Conservation (phyloP, 1,140 invertebrate species). For the Ceratosolen fusciceps region DNA sequence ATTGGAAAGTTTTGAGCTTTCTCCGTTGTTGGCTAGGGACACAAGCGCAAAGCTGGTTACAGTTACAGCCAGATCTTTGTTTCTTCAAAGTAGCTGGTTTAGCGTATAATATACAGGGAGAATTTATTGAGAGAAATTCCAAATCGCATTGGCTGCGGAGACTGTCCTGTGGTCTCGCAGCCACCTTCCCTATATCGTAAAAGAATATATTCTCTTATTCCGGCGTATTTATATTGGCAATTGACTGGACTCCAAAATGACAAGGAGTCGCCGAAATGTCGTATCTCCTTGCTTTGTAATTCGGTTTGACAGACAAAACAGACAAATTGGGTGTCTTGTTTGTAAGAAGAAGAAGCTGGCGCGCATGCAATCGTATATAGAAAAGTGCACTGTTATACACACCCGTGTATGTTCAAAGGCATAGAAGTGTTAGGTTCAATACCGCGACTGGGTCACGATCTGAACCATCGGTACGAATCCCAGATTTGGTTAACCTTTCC, state of each 20-base stretch:
- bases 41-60: neutral
- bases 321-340: neutral
- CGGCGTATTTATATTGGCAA: neutral
- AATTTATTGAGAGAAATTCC: slow-evolving; percentile 33
- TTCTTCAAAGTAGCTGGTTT: neutral
- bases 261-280: neutral
- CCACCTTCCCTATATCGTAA: slow-evolving; percentile 1
- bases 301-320: neutral
- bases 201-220: neutral
- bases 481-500: neutral
- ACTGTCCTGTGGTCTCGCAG: neutral
- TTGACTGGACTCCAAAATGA: neutral
- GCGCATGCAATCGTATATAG: neutral
- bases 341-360: neutral
- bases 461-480: neutral
- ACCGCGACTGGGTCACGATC: slow-evolving; percentile 15
- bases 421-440: neutral
- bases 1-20: slow-evolving; percentile 5
- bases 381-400: too few relatives aligned
- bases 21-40: neutral
- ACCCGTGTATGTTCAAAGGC: neutral
- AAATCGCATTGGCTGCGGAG: neutral
- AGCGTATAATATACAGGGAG: neutral
- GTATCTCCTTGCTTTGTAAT: neutral
- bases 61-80: neutral